A percentile compares a stretch with the other conserved stretches of the same genome.
Conservation (phyloP, 35 echinoderm and acorn worm genomes). For the Apostichopus parvimensis region DNA sequence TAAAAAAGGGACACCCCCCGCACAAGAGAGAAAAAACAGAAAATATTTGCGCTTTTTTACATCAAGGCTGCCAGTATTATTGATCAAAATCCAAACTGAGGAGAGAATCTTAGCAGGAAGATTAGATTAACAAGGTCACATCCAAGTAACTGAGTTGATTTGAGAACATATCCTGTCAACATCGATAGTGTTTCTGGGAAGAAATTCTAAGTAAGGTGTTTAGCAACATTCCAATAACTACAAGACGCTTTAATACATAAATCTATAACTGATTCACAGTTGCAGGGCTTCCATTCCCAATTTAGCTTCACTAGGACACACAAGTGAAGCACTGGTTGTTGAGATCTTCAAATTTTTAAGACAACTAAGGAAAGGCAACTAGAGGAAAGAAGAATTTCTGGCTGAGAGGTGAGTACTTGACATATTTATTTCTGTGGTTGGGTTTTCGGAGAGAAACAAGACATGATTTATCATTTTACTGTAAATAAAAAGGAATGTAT, state of each 20-base stretch:
- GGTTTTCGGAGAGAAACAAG: no score
- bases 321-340: neutral
- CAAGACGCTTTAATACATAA: no score
- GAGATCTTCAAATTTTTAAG: no score
- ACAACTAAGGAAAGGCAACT: neutral
- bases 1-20: no score
- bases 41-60: no score
- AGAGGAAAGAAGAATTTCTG: neutral
- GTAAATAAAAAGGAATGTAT: no score
- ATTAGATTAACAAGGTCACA: neutral
- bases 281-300: neutral
- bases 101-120: neutral
- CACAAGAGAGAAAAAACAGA: no score
- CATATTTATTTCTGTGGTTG: neutral
- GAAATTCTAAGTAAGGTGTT: neutral
- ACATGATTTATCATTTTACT: no score
- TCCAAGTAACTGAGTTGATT: neutral
- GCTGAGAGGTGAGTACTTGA: neutral
- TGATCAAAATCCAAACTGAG: no score
- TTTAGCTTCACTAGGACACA: neutral
- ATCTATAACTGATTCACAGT: no score
- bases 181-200: neutral
- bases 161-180: neutral
- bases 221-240: no score
- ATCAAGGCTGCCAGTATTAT: no score